These are phyloP conservation scores for Trichogramma dendrolimi DNA, from an alignment of 2,888 invertebrate genomes.

Conservation along the genomic window DNA sequence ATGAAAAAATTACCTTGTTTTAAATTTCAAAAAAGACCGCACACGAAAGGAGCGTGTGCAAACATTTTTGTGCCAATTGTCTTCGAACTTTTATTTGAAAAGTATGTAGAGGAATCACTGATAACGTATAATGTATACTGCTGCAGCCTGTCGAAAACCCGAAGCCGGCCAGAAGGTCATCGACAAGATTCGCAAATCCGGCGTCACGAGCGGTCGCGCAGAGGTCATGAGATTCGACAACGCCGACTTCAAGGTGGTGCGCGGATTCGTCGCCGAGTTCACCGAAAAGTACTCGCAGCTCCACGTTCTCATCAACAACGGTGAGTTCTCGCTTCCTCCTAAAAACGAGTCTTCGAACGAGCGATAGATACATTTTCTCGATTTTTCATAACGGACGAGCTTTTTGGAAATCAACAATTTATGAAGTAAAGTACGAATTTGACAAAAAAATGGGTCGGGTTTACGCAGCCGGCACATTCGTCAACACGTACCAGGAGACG, in stretches of 20 bases:
- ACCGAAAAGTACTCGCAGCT: constrained; percentile 62
- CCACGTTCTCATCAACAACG: constrained; percentile 76
- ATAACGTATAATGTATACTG: neutral
- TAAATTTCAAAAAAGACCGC: too few species aligned
- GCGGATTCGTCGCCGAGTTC: constrained; percentile 67
- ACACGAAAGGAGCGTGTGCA: too few species aligned
- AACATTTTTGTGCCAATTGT: too few species aligned
- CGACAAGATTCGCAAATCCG: constrained; percentile 53
- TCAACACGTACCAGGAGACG: constrained; percentile 71
- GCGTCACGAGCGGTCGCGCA: constrained; percentile 57
- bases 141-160: constrained; percentile 64
- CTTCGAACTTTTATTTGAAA: too few species aligned
- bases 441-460: too few species aligned
- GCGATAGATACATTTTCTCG: neutral
- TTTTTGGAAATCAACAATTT: too few species aligned
- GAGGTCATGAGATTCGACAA: constrained; percentile 71
- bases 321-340: constrained; percentile 47
- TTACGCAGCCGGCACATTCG: constrained; percentile 79
- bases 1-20: too few species aligned
- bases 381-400: constrained; percentile 38
- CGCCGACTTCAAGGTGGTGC: constrained; percentile 70
- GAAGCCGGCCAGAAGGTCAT: constrained; percentile 50
- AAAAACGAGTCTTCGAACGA: neutral
- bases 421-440: constrained; percentile 3
- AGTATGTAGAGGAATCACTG: too few species aligned